Percentiles rank a stretch among this genome's conserved stretches.
phyloP scores from a whole-genome alignment of 2,113 vertebrate genomes.

The Formicarius rufipectus region DNA sequence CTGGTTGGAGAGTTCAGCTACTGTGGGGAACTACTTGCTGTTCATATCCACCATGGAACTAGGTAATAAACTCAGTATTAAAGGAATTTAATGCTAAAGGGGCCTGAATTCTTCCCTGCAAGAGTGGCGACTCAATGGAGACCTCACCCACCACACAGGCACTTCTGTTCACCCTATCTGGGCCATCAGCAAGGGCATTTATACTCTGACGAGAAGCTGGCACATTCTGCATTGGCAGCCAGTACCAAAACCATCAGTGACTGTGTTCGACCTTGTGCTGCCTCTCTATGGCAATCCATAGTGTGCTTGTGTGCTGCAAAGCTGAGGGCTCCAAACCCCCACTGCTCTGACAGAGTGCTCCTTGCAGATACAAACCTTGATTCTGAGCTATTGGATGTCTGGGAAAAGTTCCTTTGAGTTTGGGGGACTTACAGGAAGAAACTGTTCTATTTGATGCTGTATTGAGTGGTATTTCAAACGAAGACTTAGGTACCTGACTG shows the following conservation, averaged over 20 bases:
- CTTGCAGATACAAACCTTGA: not conserved
- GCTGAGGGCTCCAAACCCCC: not conserved
- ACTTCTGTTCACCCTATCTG: rapidly evolving
- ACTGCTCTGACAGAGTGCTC: not conserved
- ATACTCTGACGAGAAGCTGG: not conserved
- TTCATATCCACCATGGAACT: rapidly evolving
- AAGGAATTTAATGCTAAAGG: not conserved
- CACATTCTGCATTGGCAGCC: not conserved
- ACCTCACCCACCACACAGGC: not conserved
- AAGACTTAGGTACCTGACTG: not conserved
- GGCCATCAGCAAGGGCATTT: not conserved
- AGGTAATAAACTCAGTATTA: not conserved
- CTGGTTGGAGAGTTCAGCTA: not conserved
- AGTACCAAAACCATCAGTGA: rapidly evolving
- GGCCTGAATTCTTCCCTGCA: not conserved
- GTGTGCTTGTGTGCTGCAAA: rapidly evolving
- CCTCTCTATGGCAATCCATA: not conserved
- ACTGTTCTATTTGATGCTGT: not conserved
- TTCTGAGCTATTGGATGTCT: not conserved
- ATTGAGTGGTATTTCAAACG: not conserved
- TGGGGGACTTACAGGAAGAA: not conserved
- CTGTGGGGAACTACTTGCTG: not conserved
- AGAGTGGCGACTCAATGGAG: not conserved
- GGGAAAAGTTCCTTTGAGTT: not conserved
- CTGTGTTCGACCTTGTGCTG: not conserved